These are phyloP conservation scores for Drosophila ustulata DNA, from an alignment of 2,888 invertebrate genomes.

Conservation along the genomic window DNA sequence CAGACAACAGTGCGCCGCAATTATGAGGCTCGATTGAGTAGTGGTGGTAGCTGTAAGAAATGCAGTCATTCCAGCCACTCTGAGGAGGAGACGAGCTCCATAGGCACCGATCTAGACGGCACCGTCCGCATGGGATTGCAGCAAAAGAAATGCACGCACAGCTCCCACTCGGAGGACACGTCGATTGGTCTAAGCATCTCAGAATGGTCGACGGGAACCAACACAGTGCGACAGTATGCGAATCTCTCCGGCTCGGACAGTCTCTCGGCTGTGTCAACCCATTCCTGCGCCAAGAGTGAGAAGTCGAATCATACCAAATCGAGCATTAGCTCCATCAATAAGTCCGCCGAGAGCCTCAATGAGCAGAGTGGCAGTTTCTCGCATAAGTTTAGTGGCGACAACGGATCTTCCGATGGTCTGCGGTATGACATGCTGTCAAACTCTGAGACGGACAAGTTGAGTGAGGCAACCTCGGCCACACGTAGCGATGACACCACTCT, in stretches of 20 bases:
- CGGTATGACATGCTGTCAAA: slow-evolving; percentile 88
- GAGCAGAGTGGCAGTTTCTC: slow-evolving; percentile 84
- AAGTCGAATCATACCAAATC: slow-evolving; percentile 87
- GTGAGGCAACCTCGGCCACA: slow-evolving; percentile 89
- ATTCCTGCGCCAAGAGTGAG: slow-evolving; percentile 87
- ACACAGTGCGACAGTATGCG: slow-evolving; percentile 92
- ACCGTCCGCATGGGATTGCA: slow-evolving; percentile 92
- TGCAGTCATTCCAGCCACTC: slow-evolving; percentile 91
- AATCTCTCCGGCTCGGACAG: slow-evolving; percentile 90
- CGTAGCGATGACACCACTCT: slow-evolving; percentile 93
- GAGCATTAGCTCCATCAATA: slow-evolving; percentile 87
- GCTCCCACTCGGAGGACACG: slow-evolving; percentile 94
- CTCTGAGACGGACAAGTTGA: slow-evolving; percentile 87
- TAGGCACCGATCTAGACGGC: slow-evolving; percentile 92
- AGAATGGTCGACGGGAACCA: slow-evolving; percentile 95
- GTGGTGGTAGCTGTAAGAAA: slow-evolving; percentile 86
- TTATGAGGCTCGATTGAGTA: slow-evolving; percentile 85
- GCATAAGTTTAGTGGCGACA: slow-evolving; percentile 84
- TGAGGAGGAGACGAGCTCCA: slow-evolving; percentile 90
- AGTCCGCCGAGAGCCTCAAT: slow-evolving; percentile 86
- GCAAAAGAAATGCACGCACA: slow-evolving; percentile 92
- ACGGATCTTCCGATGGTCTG: slow-evolving; percentile 84
- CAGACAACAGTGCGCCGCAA: slow-evolving; percentile 86
- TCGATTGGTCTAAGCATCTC: slow-evolving; percentile 94
- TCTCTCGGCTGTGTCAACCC: slow-evolving; percentile 86